Conservation (phyloP, 2,888 invertebrate species). For the Tipula helvola region DNA sequence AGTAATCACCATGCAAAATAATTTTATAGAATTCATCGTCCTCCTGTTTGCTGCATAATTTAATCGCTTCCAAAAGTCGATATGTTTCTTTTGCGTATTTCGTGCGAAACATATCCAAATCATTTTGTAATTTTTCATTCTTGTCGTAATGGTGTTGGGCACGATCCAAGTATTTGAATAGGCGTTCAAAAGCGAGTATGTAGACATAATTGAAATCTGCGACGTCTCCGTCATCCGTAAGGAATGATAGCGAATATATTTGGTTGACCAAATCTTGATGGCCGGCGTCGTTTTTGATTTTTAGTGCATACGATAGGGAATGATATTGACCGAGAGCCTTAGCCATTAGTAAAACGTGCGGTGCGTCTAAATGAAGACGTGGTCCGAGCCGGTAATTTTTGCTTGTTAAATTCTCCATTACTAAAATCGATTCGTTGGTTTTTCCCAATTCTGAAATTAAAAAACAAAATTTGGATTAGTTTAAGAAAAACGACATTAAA, state of each 20-base stretch:
- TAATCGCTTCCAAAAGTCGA: constrained; percentile 25
- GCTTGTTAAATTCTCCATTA: constrained; percentile 26
- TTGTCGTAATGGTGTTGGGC: background rate
- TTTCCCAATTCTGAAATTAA: constrained; percentile 12
- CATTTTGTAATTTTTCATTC: constrained; percentile 17
- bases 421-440: constrained; percentile 25
- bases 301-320: constrained; percentile 27
- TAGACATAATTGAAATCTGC: constrained; percentile 23
- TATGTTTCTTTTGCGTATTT: constrained; percentile 26
- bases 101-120: constrained; percentile 21
- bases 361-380: constrained; percentile 22
- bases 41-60: constrained; percentile 22
- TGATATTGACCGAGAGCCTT: constrained; percentile 27
- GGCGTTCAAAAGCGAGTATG: constrained; percentile 27
- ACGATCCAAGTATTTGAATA: constrained; percentile 27
- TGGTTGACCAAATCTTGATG: constrained; percentile 22
- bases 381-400: constrained; percentile 29
- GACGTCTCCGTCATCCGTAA: background rate
- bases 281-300: constrained; percentile 22
- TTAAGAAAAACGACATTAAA: no score
- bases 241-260: constrained; percentile 24
- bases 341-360: constrained; percentile 27
- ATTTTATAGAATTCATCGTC: constrained; percentile 22
- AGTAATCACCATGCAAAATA: constrained; percentile 32
- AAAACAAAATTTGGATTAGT: background rate